phyloP scores from a whole-genome alignment of 2,113 vertebrate species.

The Conger conger region DNA sequence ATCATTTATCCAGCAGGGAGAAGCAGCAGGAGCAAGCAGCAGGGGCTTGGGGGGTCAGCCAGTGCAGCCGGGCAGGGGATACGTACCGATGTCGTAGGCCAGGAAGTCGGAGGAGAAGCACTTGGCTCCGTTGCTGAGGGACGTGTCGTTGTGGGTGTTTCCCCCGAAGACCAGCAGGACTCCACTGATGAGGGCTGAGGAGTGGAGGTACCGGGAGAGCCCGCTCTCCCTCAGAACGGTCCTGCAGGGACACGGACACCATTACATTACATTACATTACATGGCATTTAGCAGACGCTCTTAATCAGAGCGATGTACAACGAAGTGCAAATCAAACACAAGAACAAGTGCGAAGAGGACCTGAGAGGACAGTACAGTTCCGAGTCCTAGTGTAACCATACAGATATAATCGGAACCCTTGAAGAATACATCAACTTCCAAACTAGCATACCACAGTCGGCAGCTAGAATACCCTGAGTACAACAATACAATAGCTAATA shows the following conservation, averaged over 20 bases:
- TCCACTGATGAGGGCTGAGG: slow-evolving; percentile 89
- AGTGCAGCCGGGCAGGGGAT: not conserved
- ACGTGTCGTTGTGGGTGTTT: slow-evolving; percentile 98
- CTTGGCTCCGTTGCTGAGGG: slow-evolving; percentile 95
- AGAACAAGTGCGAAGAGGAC: too few relatives aligned
- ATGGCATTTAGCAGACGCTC: too few relatives aligned
- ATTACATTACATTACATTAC: too few relatives aligned
- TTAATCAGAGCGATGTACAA: too few relatives aligned
- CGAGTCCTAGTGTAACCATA: too few relatives aligned
- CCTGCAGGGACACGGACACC: slow-evolving; percentile 63
- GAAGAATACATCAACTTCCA: too few relatives aligned
- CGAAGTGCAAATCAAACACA: too few relatives aligned
- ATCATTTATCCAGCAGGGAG: not conserved
- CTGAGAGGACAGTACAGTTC: too few relatives aligned
- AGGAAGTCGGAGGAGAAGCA: slow-evolving; percentile 98
- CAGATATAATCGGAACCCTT: too few relatives aligned
- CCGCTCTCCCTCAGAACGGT: slow-evolving; percentile 93
- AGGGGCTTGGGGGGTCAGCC: not conserved
- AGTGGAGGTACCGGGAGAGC: slow-evolving; percentile 92
- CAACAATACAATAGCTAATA: too few relatives aligned
- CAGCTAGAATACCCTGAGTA: too few relatives aligned
- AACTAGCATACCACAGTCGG: too few relatives aligned
- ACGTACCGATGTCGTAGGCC: slow-evolving; percentile 93
- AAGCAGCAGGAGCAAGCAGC: not conserved
- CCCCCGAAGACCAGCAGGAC: slow-evolving; percentile 94